phyloP scores from a whole-genome alignment of 2,113 vertebrate species.

The Sceloporus undulatus region DNA sequence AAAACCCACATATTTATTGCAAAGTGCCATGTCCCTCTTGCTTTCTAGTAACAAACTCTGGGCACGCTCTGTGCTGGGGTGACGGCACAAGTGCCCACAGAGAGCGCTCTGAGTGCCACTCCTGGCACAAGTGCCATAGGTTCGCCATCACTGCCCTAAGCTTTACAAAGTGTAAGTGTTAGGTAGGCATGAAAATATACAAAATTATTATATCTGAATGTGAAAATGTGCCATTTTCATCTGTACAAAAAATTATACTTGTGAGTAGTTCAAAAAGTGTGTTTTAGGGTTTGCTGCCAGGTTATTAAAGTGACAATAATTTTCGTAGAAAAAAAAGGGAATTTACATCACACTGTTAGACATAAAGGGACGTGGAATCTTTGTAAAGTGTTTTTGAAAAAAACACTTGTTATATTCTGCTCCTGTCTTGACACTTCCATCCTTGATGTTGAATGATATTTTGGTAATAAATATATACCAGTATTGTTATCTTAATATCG shows the following conservation, averaged over 20 bases:
- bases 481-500: background rate
- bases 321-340: background rate
- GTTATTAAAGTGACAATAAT: too few relatives aligned
- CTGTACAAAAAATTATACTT: background rate
- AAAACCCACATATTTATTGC: too few relatives aligned
- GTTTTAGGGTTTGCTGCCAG: background rate
- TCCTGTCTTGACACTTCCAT: background rate
- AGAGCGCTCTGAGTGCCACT: too few relatives aligned
- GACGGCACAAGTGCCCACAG: too few relatives aligned
- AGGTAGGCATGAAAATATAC: background rate
- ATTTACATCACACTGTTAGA: background rate
- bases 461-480: conserved; percentile 5
- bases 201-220: background rate
- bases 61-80: too few relatives aligned
- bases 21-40: too few relatives aligned
- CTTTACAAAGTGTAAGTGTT: too few relatives aligned
- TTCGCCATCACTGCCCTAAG: too few relatives aligned
- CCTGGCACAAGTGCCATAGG: too few relatives aligned
- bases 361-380: background rate
- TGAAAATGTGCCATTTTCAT: background rate
- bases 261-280: background rate
- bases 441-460: background rate
- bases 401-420: background rate
- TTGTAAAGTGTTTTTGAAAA: background rate
- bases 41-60: too few relatives aligned